A percentile compares a stretch with the other conserved stretches of the same genome.
phyloP scores from a whole-genome alignment of 2,797 vertebrate species.

The Schizothorax lantsangensis region DNA sequence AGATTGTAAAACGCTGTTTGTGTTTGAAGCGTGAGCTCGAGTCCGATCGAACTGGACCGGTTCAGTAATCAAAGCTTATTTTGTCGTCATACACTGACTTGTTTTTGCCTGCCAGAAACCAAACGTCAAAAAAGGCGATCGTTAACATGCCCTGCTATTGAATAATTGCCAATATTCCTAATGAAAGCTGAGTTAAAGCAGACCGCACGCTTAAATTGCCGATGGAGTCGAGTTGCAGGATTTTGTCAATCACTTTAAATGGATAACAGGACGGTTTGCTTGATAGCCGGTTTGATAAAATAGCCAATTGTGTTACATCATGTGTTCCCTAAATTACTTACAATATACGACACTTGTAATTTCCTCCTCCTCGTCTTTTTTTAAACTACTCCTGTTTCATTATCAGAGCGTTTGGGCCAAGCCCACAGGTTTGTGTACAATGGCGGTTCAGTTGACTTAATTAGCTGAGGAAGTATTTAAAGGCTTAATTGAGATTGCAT shows the following conservation, averaged over 20 bases:
- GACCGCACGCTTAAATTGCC: constrained; percentile 88
- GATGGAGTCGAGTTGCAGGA: constrained; percentile 96
- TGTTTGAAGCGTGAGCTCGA: neutral
- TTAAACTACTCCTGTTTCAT: constrained; percentile 72
- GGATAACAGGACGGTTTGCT: constrained; percentile 95
- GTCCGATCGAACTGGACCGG: neutral
- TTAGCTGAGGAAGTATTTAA: constrained; percentile 96
- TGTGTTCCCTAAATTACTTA: constrained; percentile 81
- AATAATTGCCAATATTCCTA: constrained; percentile 91
- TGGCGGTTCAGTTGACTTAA: constrained; percentile 91
- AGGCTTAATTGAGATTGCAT: constrained; percentile 93
- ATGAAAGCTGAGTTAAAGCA: constrained; percentile 94
- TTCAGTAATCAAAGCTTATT: neutral
- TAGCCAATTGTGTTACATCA: constrained; percentile 94
- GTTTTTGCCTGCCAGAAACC: constrained; percentile 56
- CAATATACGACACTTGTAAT: constrained; percentile 77
- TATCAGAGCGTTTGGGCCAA: constrained; percentile 67
- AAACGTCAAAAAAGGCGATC: constrained; percentile 62
- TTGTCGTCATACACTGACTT: neutral
- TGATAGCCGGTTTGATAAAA: constrained; percentile 97
- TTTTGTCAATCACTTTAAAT: constrained; percentile 99
- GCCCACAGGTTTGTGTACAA: constrained; percentile 85
- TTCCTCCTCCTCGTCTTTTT: constrained; percentile 65
- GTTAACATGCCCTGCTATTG: constrained; percentile 79
- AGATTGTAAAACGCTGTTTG: neutral